Base-by-base conservation (phyloP, 2,113 vertebrate species). In the Pseudopipra pipra region DNA sequence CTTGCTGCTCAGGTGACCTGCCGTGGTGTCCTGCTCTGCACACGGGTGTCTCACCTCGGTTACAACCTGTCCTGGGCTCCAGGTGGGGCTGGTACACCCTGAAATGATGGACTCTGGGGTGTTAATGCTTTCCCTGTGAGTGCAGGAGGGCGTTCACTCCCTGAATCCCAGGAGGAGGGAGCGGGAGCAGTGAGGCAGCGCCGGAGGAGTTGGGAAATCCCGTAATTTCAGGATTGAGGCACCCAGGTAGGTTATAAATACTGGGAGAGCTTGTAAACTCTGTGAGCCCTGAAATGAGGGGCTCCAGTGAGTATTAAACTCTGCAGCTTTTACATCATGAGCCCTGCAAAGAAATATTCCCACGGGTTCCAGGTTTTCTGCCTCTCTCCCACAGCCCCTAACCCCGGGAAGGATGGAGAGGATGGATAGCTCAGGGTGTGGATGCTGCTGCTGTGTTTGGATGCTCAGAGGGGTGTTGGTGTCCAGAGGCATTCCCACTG, bases 241-340 rank as follows among this genome's bases (percentile, higher is more conserved):
- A 82, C 85, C 82, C 90, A 75, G 74, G 62, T 84, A 87, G 70
- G 30, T 87, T 75, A 71, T 94, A 91, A 93, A 91, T n/a, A 2
- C 66, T 37, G 74, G 74, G 46, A 49, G 46, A 87, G 85, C 92
- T 91, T 82, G 91, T 96, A 94, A 97, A 89, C 49, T 88, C 90
- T 37, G 8, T 49, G 73, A 93, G 87, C 84, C 95, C 91, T 95
- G 93, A 94, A 96, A 96, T 23, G 65, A 74, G 70, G 65, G 49
- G 58, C 87, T 95, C 95, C 3, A 2, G 79, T 77, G 86, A 71
- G 75, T 96, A 86, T 94, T 95, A 95, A 97, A 83, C 9, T 0
- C 80, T 31, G 61, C 62, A 62, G 77, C 58, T 89, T 92, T 78
- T 41, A 27, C 58, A 49, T 65, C 7, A 0, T 6, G 73, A 82